These are phyloP conservation scores for Vidua macroura DNA, from an alignment of 2,113 vertebrate genomes.

Conservation along the genomic window DNA sequence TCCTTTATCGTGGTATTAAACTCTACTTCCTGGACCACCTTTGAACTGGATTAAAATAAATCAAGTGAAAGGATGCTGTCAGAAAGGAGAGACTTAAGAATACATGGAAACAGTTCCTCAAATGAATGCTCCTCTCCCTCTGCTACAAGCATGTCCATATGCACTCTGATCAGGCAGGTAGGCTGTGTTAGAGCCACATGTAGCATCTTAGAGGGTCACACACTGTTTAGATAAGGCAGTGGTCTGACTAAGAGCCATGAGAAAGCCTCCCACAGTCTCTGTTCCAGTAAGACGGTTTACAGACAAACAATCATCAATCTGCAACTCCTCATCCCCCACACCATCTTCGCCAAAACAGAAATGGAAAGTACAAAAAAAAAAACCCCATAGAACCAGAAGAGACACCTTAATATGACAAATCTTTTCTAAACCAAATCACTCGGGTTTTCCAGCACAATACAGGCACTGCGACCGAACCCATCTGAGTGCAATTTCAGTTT, in stretches of 20 bases:
- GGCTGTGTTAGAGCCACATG: not conserved
- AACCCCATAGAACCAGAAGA: not conserved
- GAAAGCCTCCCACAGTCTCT: slow-evolving; percentile 27
- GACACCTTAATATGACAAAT: not conserved
- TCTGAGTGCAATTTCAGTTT: not conserved
- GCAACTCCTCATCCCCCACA: not conserved
- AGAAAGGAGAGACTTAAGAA: not conserved
- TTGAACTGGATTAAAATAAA: not conserved
- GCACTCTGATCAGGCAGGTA: not conserved
- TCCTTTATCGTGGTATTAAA: not conserved
- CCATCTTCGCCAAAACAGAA: not conserved
- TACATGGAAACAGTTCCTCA: not conserved
- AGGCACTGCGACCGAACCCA: not conserved
- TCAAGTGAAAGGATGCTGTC: not conserved
- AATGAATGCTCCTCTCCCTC: not conserved
- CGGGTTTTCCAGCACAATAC: not conserved
- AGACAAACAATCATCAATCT: slow-evolving; percentile 38
- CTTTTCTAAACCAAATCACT: not conserved
- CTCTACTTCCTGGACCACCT: not conserved
- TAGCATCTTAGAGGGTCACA: not conserved
- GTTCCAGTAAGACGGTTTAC: slow-evolving; percentile 14
- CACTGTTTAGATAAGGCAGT: not conserved
- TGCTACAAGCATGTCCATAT: not conserved
- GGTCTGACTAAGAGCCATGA: slow-evolving; percentile 17
- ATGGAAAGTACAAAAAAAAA: not conserved